Percentiles rank a stretch among this genome's conserved stretches.
phyloP scores from a whole-genome alignment of 2,113 vertebrate genomes.

The Nothobranchius kuhntae region DNA sequence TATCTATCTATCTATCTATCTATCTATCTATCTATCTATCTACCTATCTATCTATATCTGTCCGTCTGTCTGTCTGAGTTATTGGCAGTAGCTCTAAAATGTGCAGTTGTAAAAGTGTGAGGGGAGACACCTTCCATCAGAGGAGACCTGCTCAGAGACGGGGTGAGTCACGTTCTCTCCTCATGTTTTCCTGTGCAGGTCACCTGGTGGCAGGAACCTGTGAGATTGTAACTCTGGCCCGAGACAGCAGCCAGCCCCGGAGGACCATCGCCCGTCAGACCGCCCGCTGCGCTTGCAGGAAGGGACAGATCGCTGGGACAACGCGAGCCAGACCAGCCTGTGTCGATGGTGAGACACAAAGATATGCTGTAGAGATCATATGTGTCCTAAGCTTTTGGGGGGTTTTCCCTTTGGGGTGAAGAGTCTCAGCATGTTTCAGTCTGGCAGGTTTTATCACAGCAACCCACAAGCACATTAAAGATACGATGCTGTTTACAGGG shows the following conservation, averaged over 20 bases:
- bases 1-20: too few species aligned
- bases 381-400: too few species aligned
- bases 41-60: too few species aligned
- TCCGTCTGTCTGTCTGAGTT: too few species aligned
- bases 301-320: constrained; percentile 95
- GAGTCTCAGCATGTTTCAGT: too few species aligned
- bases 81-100: too few species aligned
- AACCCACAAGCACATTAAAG: too few species aligned
- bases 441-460: too few species aligned
- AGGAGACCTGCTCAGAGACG: neutral
- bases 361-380: too few species aligned
- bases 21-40: too few species aligned
- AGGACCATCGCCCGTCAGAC: constrained; percentile 95
- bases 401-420: too few species aligned
- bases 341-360: constrained; percentile 85
- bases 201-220: constrained; percentile 92
- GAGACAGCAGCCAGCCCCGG: constrained; percentile 92
- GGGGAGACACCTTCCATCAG: neutral
- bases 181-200: constrained; percentile 75
- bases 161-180: neutral
- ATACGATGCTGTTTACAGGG: too few species aligned
- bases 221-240: constrained; percentile 94
- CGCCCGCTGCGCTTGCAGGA: constrained; percentile 95
- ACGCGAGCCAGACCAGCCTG: constrained; percentile 93
- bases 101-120: neutral